Percentiles rank a stretch among this genome's conserved stretches.
Conservation (phyloP, 2,113 vertebrate species). For the Corythoichthys haematopterus region DNA sequence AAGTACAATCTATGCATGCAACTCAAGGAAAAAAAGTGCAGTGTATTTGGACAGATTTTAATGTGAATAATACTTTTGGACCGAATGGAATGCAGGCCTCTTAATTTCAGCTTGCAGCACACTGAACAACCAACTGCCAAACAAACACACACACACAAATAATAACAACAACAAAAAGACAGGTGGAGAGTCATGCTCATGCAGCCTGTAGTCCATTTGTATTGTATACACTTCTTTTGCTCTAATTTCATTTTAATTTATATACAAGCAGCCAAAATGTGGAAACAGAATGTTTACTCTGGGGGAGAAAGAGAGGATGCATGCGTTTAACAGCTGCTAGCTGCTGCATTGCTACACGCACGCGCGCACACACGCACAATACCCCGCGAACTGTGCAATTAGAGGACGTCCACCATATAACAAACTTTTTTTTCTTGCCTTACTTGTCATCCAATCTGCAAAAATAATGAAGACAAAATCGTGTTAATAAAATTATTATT, state of each 20-base stretch:
- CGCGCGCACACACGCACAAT: slow-evolving; percentile 22
- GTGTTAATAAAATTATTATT: neutral
- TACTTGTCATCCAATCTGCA: slow-evolving; percentile 1
- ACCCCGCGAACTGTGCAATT: slow-evolving; percentile 12
- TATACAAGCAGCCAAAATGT: slow-evolving; percentile 16
- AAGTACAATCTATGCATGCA: neutral
- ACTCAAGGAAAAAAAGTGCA: neutral
- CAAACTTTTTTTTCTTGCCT: neutral
- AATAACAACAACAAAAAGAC: slow-evolving; percentile 34
- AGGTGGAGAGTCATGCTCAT: slow-evolving; percentile 41
- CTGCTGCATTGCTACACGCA: slow-evolving; percentile 35
- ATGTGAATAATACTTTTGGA: slow-evolving; percentile 22
- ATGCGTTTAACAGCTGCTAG: slow-evolving; percentile 61
- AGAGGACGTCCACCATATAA: neutral
- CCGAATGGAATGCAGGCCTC: neutral
- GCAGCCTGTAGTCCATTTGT: neutral
- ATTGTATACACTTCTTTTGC: slow-evolving; percentile 18
- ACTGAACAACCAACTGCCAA: too few relatives aligned
- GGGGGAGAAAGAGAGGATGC: slow-evolving; percentile 4
- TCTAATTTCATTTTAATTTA: neutral
- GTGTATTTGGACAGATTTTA: neutral
- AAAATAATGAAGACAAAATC: neutral
- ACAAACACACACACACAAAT: neutral
- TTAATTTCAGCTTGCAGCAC: slow-evolving; percentile 18
- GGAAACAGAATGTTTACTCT: slow-evolving; percentile 24